phyloP scores from a whole-genome alignment of 2,797 vertebrate species.

The Phoxinus dragarum region DNA sequence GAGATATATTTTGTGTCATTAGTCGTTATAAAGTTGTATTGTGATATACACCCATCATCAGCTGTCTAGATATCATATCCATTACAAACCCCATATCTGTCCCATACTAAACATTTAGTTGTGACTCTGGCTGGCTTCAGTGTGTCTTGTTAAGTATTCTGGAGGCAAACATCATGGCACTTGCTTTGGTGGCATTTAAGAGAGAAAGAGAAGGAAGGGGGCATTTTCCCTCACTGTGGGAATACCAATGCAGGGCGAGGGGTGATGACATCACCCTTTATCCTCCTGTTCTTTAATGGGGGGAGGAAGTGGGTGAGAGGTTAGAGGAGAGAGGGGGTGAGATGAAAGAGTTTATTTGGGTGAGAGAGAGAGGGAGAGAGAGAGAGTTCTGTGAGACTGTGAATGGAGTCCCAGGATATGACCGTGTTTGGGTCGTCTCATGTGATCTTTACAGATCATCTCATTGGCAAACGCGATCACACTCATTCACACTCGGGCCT shows the following conservation, averaged over 20 bases:
- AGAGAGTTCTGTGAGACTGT: slow-evolving; percentile 4
- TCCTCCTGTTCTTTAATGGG: slow-evolving; percentile 62
- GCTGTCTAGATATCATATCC: not conserved
- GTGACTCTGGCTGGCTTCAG: not conserved
- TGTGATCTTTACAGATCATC: slow-evolving; percentile 15
- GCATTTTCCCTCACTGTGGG: not conserved
- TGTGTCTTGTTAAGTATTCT: not conserved
- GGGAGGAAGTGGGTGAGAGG: slow-evolving; percentile 81
- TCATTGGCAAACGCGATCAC: slow-evolving; percentile 29
- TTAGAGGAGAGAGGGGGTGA: slow-evolving; percentile 59
- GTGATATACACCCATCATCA: too few relatives aligned
- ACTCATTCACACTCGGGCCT: slow-evolving; percentile 37
- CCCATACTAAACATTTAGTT: not conserved
- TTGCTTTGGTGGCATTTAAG: slow-evolving; percentile 42
- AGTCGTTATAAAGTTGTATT: not conserved
- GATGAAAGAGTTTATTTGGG: slow-evolving; percentile 58
- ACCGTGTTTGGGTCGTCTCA: slow-evolving; percentile 27
- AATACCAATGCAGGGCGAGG: slow-evolving; percentile 26
- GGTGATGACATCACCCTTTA: slow-evolving; percentile 65
- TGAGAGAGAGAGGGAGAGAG: slow-evolving; percentile 15
- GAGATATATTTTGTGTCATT: not conserved
- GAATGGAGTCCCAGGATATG: slow-evolving; percentile 22
- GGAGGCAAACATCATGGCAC: not conserved
- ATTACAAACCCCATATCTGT: not conserved
- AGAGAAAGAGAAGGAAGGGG: not conserved